A percentile compares a stretch with the other conserved stretches of the same genome.
phyloP scores from a whole-genome alignment of 1,140 invertebrate genomes.

The Neodiprion lecontei region DNA sequence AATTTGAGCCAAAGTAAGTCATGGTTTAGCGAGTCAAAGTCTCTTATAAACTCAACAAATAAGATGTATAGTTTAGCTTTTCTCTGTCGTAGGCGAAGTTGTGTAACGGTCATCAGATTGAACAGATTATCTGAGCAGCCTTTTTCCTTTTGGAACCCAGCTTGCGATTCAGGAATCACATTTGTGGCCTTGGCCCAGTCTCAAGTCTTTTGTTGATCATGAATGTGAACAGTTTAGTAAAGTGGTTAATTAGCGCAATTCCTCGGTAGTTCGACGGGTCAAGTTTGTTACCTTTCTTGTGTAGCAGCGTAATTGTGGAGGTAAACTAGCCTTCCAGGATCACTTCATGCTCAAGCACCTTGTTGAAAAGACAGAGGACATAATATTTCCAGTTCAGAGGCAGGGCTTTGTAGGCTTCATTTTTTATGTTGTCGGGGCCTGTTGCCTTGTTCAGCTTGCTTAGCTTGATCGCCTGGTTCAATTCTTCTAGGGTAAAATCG shows the following conservation, averaged over 20 bases:
- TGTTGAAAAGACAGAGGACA: background rate
- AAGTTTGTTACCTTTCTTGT: conserved; percentile 15
- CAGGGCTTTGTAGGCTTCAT: background rate
- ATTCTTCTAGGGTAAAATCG: background rate
- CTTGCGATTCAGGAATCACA: conserved; percentile 19
- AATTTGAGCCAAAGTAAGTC: background rate
- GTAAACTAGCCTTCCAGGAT: background rate
- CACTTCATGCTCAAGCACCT: background rate
- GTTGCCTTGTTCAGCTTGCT: background rate
- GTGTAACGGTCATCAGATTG: conserved; percentile 1
- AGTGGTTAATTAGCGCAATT: conserved; percentile 18
- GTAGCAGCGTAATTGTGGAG: background rate
- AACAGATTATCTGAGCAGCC: conserved; percentile 24
- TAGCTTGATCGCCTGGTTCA: background rate
- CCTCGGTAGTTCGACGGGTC: conserved; percentile 17
- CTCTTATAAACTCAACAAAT: background rate
- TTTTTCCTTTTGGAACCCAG: conserved; percentile 24
- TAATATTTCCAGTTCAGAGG: background rate
- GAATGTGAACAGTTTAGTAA: conserved; percentile 27
- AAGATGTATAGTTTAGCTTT: background rate
- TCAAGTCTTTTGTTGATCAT: conserved; percentile 25
- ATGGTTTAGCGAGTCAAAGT: background rate
- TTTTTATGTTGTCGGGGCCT: background rate
- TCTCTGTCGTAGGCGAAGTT: background rate
- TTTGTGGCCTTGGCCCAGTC: conserved; percentile 27